Percentiles rank a stretch among this genome's conserved stretches.
These are phyloP conservation scores for Strigamia crassipes DNA, from an alignment of 2,888 invertebrate species.

Conservation along the genomic window DNA sequence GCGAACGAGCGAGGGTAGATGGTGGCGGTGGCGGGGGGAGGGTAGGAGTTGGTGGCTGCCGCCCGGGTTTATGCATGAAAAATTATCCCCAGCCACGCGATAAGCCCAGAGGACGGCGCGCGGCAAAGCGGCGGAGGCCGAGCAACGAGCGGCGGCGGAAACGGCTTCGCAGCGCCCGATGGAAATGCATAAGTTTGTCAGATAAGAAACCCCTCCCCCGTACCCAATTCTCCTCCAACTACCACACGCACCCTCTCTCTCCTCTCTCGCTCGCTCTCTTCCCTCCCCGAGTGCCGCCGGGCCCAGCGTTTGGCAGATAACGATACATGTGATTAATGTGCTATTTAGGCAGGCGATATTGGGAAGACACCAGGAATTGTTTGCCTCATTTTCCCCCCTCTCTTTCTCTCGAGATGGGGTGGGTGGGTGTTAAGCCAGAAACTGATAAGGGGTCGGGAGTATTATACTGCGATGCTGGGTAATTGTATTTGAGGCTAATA, in stretches of 20 bases:
- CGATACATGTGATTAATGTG: constrained; percentile 35
- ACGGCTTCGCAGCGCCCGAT: constrained; percentile 28
- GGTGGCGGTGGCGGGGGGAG: background rate
- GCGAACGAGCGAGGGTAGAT: constrained; percentile 17
- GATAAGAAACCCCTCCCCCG: constrained; percentile 17
- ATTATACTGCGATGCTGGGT: background rate
- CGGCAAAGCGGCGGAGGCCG: constrained; percentile 12
- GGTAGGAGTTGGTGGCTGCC: background rate
- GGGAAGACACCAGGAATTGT: constrained; percentile 10
- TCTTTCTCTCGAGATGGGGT: background rate
- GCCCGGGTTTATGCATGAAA: constrained; percentile 41
- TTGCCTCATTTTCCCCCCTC: constrained; percentile 10
- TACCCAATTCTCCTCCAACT: background rate
- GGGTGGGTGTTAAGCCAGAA: background rate
- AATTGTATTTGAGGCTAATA: constrained; percentile 10
- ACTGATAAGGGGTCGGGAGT: background rate
- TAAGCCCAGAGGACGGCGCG: constrained; percentile 20
- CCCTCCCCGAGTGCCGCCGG: background rate
- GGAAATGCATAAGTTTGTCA: constrained; percentile 29
- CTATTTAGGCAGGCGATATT: constrained; percentile 1
- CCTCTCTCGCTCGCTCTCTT: too few relatives aligned
- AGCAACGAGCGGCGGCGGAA: constrained; percentile 25
- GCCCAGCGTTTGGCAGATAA: constrained; percentile 24
- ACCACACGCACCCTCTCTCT: background rate
- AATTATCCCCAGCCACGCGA: constrained; percentile 32